Evolutionary conservation across 2,888 invertebrate genomes (phyloP).

Genomic region (Biston stratarius): DNA sequence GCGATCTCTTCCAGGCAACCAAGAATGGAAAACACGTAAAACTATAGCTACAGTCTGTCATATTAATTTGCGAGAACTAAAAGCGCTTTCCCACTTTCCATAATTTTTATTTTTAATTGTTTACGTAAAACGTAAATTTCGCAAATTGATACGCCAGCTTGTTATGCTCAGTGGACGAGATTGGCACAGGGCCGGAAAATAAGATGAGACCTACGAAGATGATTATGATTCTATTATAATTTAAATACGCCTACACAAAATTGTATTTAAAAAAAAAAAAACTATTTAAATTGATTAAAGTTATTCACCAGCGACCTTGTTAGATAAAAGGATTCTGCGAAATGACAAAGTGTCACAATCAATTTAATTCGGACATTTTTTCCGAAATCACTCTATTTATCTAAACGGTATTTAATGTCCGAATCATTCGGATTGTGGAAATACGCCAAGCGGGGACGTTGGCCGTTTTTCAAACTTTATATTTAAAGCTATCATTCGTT

Average conservation of each 20-base stretch:
- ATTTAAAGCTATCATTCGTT: constrained; percentile 6
- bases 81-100: too few species aligned
- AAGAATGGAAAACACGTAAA: too few species aligned
- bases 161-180: too few species aligned
- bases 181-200: too few species aligned
- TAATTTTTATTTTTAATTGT: too few species aligned
- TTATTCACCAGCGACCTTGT: constrained; percentile 19
- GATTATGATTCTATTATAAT: too few species aligned
- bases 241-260: background rate
- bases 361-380: constrained; percentile 42
- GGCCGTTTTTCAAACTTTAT: constrained; percentile 16
- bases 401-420: constrained; percentile 43
- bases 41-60: too few species aligned
- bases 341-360: constrained; percentile 45
- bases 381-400: constrained; percentile 50
- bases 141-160: too few species aligned
- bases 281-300: constrained; percentile 4
- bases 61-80: too few species aligned
- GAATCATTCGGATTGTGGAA: constrained; percentile 44
- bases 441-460: constrained; percentile 46
- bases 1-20: too few species aligned
- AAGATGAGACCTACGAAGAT: too few species aligned
- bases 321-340: constrained; percentile 25
- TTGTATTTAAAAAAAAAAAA: background rate
- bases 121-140: too few species aligned